Evolutionary conservation across 2,113 vertebrate species (phyloP).

Genomic region (Ceuthmochares aereus): DNA sequence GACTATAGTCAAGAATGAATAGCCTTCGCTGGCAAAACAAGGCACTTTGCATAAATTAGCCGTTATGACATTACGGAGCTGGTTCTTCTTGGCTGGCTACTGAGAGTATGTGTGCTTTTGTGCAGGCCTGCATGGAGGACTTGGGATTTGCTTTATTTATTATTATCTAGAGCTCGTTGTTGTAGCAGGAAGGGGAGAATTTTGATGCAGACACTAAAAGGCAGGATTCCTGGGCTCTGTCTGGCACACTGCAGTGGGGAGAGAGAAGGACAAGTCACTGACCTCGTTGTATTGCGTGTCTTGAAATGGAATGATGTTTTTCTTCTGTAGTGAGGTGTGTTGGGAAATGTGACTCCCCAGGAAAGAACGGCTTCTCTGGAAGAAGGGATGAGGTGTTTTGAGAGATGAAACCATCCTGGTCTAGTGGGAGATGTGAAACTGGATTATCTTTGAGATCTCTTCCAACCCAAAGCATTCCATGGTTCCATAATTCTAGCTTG

Average conservation of each 20-base stretch:
- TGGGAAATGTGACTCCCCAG: background rate
- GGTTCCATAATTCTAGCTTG: no score
- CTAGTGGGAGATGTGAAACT: no score
- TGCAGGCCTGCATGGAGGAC: background rate
- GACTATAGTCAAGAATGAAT: background rate
- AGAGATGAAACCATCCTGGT: background rate
- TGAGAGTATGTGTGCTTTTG: background rate
- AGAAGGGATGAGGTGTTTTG: background rate
- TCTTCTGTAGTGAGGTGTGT: background rate
- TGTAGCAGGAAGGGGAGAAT: background rate
- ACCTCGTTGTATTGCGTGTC: background rate
- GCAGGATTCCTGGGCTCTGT: background rate
- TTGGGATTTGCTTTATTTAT: background rate
- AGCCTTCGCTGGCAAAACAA: background rate
- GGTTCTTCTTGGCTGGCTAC: background rate
- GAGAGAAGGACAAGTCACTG: background rate
- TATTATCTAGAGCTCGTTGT: background rate
- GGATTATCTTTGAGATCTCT: no score
- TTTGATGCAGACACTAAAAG: background rate
- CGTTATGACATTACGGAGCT: background rate
- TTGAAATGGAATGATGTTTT: background rate
- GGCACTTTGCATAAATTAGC: conserved; percentile 29
- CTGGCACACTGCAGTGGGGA: rapidly evolving
- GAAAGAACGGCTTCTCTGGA: background rate
- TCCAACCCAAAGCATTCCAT: no score